Base-by-base conservation (phyloP, 2,797 vertebrate genomes). In the Lutjanus campechanus region DNA sequence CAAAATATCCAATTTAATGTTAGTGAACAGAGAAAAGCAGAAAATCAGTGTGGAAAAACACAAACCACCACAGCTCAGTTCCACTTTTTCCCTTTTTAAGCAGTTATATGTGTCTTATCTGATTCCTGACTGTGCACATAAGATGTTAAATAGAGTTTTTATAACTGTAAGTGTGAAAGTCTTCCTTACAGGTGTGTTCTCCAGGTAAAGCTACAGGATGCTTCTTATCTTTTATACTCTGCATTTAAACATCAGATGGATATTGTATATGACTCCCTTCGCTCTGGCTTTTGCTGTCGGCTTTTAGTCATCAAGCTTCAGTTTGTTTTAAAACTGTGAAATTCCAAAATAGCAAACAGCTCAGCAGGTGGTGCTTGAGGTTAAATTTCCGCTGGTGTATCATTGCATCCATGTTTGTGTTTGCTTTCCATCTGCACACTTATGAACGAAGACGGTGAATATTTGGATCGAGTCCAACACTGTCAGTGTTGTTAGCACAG, bases 321-420 rank as follows among this genome's bases (percentile, higher is more conserved):
- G 80, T 82, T 82, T 73, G 72, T 72, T 84, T 79, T 69, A 74
- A 74, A 84, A 69, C 40, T 0, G 46, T 82, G 73, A 83, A 83
- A 88, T 83, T 36, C 41, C 10, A 69, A 73, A 79, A 64, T 46
- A 46, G 50, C 69, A 80, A 82, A 85, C 79, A 41, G 68, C 71
- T 84, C 65, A 58, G 80, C 84, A 73, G 87, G 85, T 73, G 84
- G 72, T 58, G 81, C 76, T 73, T 71, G 25, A 82, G 78, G 77
- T 76, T 40, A 73, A 82, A 71, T 61, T 70, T 76, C 40, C 7
- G 1, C 68, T 40, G 54, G 59, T 74, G 65, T 49, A 47, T 77
- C 79, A 6, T 67, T 55, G 1, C 67, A 20, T 76, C 49, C 16
- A 1, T 53, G 65, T 83, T 82, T 80, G 65, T 72, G 81, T 85